Evolutionary conservation across 2,113 vertebrate species (phyloP), one percentile per base, ranked within the genome.

Genomic region (Azemiops feae): DNA sequence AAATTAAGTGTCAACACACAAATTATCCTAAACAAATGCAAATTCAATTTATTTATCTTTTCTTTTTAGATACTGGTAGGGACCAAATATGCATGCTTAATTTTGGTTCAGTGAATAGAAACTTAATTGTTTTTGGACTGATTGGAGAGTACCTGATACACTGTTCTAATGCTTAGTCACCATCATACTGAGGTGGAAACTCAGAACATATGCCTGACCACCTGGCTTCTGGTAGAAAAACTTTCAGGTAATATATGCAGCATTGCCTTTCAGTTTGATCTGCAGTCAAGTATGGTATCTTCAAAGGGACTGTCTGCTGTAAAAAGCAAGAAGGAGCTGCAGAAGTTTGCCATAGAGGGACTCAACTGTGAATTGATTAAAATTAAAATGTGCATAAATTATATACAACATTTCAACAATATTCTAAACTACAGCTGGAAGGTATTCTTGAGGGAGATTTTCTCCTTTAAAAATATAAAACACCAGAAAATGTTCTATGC

Each of bases 341-440:
- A 55, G 91, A 10, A 93, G 94, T 55, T 94, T 95, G 89, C 93
- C 91, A 94, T 94, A 89, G 88, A 93, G 86, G 88, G 95, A 96
- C 92, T 94, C 91, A 85, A 50, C 87, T 92, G 89, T 92, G 91
- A 96, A 93, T 94, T 95, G 95, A 95, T 92, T 94, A 74, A 87
- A 90, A 95, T 92, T 90, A 39, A 4, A 57, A 87, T 87, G 34
- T 95, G 94, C 90, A 94, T 95, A 96, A 95, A 95, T 96, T 95
- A 57, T 93, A 50, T 87, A 74, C 3, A 87, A 93, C 93, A 93
- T 96, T 95, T 95, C 95, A 96, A 96, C 58, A 45, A 92, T 11
- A 30, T 94, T 96, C 90, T 89, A 90, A 96, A 85, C 45, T 85
- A 64, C 92, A 89, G 92, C 94, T 95, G 87, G 88, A 95, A 93